Evolutionary conservation across 1,140 invertebrate genomes (phyloP), one percentile per base, ranked within the genome.

Genomic region (Mamestra configurata): DNA sequence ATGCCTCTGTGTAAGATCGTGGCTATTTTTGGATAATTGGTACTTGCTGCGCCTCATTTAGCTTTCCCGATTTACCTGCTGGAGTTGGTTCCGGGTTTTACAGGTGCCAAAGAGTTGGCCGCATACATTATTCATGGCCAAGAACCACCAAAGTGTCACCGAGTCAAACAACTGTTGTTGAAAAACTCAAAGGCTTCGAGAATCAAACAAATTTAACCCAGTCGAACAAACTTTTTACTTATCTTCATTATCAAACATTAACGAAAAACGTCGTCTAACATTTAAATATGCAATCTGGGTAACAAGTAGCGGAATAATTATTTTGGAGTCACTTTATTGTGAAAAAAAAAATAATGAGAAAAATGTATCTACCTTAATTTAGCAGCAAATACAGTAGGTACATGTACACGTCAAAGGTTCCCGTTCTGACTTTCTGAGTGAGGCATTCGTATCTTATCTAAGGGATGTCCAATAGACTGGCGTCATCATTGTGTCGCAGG

Each of bases 111-210:
- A 37, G 61, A 72, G 72, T 64, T 55, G 71, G 70, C 64, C 79
- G 57, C 72, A 81, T 88, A 80, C 80, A 88, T 87, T 84, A 88
- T 88, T 88, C 87, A 88, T 84, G 81, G 66, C 77, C 66, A 72
- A 71, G 81, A 81, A 86, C 81, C 79, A 79, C 81, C 87, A 86
- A 87, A 88, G 81, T 88, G 84, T 87, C 84, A 82, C 80, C 78
- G 79, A 82, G 82, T 84, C 81, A 86, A n/a, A 88, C 87, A 88
- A 55, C 78, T 80, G 79, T 82, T 84, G 77, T 82, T 86, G 80
- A 82, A 82, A 82, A 76, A 43, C 31, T 78, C 49, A 35, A 70
- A 77, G 43, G 72, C 3, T 68, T 68, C 40, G 40, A 20, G 31
- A 68, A 46, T 68, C 64, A 46, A 68, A 68, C 61, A 43, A 66